Base-by-base conservation (phyloP, 2,797 vertebrate genomes). In the Dendrocincla tyrannina region DNA sequence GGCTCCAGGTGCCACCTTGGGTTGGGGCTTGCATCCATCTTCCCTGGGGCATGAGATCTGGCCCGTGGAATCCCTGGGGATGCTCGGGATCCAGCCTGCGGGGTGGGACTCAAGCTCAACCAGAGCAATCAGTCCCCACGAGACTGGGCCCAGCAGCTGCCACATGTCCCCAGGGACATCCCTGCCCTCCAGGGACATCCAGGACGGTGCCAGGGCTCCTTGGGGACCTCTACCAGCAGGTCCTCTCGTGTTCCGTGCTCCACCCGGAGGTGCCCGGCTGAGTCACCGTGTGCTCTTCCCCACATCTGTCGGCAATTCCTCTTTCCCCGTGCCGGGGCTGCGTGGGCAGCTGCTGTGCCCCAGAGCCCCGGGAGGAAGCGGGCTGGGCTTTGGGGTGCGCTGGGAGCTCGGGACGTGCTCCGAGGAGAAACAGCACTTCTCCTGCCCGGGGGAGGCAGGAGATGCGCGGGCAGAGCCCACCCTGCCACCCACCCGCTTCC, bases 271-370 rank as follows among this genome's bases (percentile, higher is more conserved):
- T 33, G 49, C 53, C 42, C 18, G 42, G 18, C 42, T n/a, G 64
- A 19, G 47, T 24, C 23, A 24, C 19, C 17, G 1, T 13, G 32
- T 70, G 60, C 55, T 58, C n/a, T 41, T 84, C 62, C 80, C 0
- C 20, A 72, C 96, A 94, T 95, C 92, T 96, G 96, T 75, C 46
- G 18, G 64, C 63, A n/a, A 59, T 77, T 49, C 47, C 47, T 8
- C 47, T 13, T 24, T 49, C 13, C 47, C 47, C 4, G 56, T 5
- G 55, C 62, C 1, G 44, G 83, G 47, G 78, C 80, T 20, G 92
- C 9, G 46, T 39, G 70, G 69, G 55, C 70, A 39, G 78, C 74
- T 9, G 62, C 86, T 35, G 37, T 23, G 1, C 73, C 81, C 85
- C 89, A 84, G 77, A 47, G 39, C 3, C 8, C 10, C 81, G 3